Percentiles rank a stretch among this genome's conserved stretches.
Conservation (phyloP, 2,113 vertebrate species). For the Turnix velox region DNA sequence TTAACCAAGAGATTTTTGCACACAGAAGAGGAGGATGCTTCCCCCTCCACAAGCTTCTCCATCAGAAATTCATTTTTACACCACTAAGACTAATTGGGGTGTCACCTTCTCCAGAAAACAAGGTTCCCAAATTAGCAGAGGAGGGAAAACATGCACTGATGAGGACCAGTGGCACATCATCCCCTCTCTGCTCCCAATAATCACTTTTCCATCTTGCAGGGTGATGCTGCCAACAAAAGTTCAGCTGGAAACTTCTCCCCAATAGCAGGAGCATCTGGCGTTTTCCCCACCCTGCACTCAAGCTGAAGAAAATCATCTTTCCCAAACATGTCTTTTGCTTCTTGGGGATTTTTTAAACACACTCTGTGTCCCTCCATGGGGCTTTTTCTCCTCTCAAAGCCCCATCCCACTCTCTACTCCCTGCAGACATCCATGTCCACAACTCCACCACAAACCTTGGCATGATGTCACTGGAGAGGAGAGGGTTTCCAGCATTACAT, state of each 20-base stretch:
- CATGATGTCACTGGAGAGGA: constrained; percentile 60
- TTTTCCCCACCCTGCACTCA: neutral
- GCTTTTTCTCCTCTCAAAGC: neutral
- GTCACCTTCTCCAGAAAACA: neutral
- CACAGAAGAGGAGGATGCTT: rapidly evolving
- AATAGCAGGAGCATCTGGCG: neutral
- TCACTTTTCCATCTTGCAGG: neutral
- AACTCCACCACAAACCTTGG: constrained; percentile 18
- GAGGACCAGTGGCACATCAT: neutral
- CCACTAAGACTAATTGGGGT: neutral
- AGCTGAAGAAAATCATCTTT: neutral
- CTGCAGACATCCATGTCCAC: constrained; percentile 4
- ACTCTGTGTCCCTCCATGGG: rapidly evolving
- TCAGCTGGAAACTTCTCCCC: constrained; percentile 38
- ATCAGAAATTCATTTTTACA: neutral
- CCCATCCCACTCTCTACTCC: neutral
- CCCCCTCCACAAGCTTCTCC: neutral
- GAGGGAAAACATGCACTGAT: neutral
- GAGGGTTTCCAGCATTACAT: constrained; percentile 66
- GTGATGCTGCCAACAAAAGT: neutral
- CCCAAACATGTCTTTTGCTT: neutral
- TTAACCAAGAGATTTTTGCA: neutral
- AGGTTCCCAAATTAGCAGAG: neutral
- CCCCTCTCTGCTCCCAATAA: neutral
- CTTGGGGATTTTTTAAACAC: neutral